These are phyloP conservation scores for Lasioglossum baleicum DNA, from an alignment of 1,140 invertebrate genomes.

Conservation along the genomic window DNA sequence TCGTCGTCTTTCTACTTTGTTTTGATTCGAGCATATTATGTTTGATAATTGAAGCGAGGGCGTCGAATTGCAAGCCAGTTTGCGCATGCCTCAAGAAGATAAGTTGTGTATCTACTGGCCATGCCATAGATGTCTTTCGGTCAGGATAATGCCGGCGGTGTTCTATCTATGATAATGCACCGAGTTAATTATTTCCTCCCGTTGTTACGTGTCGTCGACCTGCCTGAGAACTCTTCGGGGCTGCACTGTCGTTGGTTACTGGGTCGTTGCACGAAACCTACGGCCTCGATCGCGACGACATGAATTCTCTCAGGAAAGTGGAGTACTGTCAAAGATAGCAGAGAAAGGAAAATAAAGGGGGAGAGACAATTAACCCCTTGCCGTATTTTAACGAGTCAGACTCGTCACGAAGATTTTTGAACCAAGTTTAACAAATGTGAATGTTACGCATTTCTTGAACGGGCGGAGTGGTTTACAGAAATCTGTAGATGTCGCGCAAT, in stretches of 20 bases:
- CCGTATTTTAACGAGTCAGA: too few relatives aligned
- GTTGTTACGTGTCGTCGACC: conserved; percentile 54
- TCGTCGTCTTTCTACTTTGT: too few relatives aligned
- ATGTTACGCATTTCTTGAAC: too few relatives aligned
- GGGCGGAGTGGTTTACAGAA: too few relatives aligned
- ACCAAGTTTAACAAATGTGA: too few relatives aligned
- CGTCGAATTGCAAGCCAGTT: not conserved
- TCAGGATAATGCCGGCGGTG: conserved; percentile 15
- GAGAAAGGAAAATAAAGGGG: not conserved
- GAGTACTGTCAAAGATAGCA: not conserved
- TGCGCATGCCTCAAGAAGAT: not conserved
- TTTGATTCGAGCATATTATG: not conserved
- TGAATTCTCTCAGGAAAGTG: conserved; percentile 8
- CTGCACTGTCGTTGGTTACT: conserved; percentile 1
- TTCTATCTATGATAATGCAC: conserved; percentile 46
- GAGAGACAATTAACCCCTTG: not conserved
- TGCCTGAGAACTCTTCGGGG: conserved; percentile 40
- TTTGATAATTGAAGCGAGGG: not conserved
- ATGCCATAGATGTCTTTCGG: conserved; percentile 11
- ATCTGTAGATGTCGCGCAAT: too few relatives aligned
- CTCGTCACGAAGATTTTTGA: too few relatives aligned
- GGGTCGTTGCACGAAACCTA: conserved; percentile 34
- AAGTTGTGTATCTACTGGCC: too few relatives aligned
- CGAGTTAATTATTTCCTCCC: conserved; percentile 54
- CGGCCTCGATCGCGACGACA: conserved; percentile 33